These are phyloP conservation scores for Spodoptera exigua DNA, from an alignment of 2,888 invertebrate species.

Conservation along the genomic window DNA sequence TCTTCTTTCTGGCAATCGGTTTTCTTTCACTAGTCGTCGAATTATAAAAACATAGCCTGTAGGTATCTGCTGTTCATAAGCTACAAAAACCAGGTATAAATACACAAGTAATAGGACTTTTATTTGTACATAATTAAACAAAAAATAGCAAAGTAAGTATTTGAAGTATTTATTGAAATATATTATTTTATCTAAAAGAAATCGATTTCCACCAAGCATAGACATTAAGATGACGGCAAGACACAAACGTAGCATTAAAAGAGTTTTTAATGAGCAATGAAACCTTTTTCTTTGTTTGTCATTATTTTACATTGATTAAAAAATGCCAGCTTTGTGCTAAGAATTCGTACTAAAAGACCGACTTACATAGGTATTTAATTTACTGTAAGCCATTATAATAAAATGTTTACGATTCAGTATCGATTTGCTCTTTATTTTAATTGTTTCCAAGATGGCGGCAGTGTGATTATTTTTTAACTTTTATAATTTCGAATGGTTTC, in stretches of 20 bases:
- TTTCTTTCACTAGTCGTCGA: too few species aligned
- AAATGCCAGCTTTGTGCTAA: constrained; percentile 49
- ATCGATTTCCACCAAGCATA: constrained; percentile 56
- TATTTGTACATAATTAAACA: too few species aligned
- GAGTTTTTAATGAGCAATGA: constrained; percentile 58
- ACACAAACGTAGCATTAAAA: constrained; percentile 47
- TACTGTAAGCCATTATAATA: constrained; percentile 25
- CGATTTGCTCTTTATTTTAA: constrained; percentile 41
- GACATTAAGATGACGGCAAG: constrained; percentile 46
- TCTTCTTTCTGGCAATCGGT: too few species aligned
- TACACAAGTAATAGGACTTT: too few species aligned
- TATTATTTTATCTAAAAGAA: constrained; percentile 42
- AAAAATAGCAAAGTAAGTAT: too few species aligned
- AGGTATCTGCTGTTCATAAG: too few species aligned
- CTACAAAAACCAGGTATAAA: too few species aligned
- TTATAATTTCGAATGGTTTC: not conserved
- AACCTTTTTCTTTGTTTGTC: constrained; percentile 61
- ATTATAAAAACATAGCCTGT: too few species aligned
- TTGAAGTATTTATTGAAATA: too few species aligned
- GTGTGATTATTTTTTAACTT: constrained; percentile 26
- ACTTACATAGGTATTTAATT: constrained; percentile 50
- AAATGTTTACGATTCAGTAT: constrained; percentile 46
- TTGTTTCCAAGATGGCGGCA: constrained; percentile 27
- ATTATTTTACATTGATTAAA: constrained; percentile 60
- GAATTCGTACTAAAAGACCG: constrained; percentile 22